phyloP scores from a whole-genome alignment of 2,888 invertebrate species.

The Lycophotia porphyrea region DNA sequence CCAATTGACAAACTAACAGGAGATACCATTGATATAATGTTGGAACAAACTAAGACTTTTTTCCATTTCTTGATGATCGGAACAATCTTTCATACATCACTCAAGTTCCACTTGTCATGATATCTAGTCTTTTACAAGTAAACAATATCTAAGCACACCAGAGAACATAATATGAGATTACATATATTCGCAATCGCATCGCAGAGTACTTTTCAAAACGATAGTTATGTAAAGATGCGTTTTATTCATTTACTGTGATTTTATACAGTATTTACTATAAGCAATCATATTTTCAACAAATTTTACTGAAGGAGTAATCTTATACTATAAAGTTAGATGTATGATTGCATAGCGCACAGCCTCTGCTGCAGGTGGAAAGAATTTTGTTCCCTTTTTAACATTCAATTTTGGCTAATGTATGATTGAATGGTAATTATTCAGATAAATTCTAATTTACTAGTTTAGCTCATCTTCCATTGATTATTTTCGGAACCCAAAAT shows the following conservation, averaged over 20 bases:
- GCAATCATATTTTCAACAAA: background rate
- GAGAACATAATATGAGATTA: slow-evolving; percentile 19
- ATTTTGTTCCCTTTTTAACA: background rate
- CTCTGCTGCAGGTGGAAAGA: background rate
- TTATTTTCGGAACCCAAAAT: background rate
- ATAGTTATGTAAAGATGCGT: slow-evolving; percentile 4
- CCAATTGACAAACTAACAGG: background rate
- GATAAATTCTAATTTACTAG: background rate
- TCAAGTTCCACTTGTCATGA: background rate
- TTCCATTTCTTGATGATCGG: background rate
- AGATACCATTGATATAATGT: background rate
- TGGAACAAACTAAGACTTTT: background rate
- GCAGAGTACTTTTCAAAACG: slow-evolving; percentile 4
- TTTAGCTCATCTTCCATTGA: background rate
- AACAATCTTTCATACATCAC: slow-evolving; percentile 1
- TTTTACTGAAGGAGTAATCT: background rate
- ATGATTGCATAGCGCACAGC: slow-evolving; percentile 11
- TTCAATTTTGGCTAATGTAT: background rate
- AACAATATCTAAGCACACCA: background rate
- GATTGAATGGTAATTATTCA: background rate
- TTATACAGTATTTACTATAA: background rate
- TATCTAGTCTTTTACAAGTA: background rate
- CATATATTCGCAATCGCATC: slow-evolving; percentile 55
- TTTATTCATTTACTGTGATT: background rate
- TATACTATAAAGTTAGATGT: background rate